Conservation (phyloP, 2,888 invertebrate species). For the Epinotia nisella region DNA sequence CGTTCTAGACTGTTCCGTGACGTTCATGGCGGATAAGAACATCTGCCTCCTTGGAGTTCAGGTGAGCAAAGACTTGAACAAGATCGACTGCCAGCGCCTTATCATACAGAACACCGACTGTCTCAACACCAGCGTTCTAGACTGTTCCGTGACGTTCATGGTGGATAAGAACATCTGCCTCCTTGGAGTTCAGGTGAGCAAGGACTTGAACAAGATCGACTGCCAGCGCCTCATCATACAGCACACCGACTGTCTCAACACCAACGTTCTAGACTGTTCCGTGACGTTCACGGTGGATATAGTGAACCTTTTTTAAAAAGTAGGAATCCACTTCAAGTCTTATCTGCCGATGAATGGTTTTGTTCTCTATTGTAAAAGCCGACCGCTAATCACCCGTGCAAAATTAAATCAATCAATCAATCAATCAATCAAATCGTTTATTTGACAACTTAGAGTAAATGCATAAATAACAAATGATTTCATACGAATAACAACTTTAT, state of each 20-base stretch:
- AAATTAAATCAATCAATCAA: too few relatives aligned
- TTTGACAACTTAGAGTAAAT: too few relatives aligned
- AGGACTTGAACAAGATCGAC: slow-evolving; percentile 85
- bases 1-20: slow-evolving; percentile 91
- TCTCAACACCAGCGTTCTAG: slow-evolving; percentile 89
- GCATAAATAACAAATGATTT: too few relatives aligned
- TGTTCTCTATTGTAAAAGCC: too few relatives aligned
- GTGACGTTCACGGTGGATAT: slow-evolving; percentile 92
- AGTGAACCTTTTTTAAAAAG: too few relatives aligned
- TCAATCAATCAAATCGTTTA: too few relatives aligned
- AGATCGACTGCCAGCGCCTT: slow-evolving; percentile 64
- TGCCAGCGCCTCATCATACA: slow-evolving; percentile 88
- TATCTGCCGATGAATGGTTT: too few relatives aligned
- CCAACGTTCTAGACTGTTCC: slow-evolving; percentile 90
- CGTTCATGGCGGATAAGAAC: slow-evolving; percentile 92
- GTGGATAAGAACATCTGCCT: slow-evolving; percentile 93
- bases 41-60: slow-evolving; percentile 88
- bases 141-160: slow-evolving; percentile 91
- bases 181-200: slow-evolving; percentile 75
- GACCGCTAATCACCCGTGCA: too few relatives aligned
- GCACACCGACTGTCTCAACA: slow-evolving; percentile 90
- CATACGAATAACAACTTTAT: too few relatives aligned
- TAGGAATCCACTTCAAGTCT: too few relatives aligned
- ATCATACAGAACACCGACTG: slow-evolving; percentile 73
- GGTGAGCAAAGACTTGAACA: slow-evolving; percentile 44